Base-by-base conservation (phyloP, 2,888 invertebrate species). In the Cosmopolites sordidus region DNA sequence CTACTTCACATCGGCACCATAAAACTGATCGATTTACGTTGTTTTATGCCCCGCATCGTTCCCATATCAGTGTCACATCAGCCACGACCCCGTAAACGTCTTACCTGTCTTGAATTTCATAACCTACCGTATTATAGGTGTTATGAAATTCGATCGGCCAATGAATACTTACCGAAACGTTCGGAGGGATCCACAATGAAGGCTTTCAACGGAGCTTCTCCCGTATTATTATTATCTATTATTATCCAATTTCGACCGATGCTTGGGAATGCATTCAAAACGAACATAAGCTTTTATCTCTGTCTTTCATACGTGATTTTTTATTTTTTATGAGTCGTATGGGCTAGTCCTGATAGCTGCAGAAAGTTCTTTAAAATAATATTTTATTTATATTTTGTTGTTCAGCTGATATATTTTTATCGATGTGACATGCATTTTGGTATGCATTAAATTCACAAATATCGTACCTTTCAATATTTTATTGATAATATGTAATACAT, bases 71-170 rank as follows among this genome's bases (percentile, higher is more conserved):
- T 33, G 4, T 33, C 33, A 12, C 33, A n/a, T 33, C 11, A 11
- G 12, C 12, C 33, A 33, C 33, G 33, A 33, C 33, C 33, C 33
- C 3, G 5, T 4, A 33, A 33, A 5, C 5, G 33, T 33, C 33
- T 33, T 47, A 40, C 47, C 47, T 27, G 29, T 39, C 33, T 47
- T 18, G 14, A 27, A 47, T 47, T 47, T 47, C 47, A 47, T 47
- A 47, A 47, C 47, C 27, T 22, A 22, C 11, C 14, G 33, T 33
- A 33, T 33, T 27, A 27, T 47, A 47, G 18, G 46, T 46, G 37
- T 45, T 38, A 47, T 47, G 47, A 47, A 39, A 47, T 18, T n/a
- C n/a, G 40, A 47, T 22, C 40, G 16, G 22, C 46, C 46, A 46
- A 46, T 46, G 46, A 46, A 47, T 22, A 40, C 47, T 16, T 40